Base-by-base conservation (phyloP, 2,888 invertebrate species). In the Volucella inanis region DNA sequence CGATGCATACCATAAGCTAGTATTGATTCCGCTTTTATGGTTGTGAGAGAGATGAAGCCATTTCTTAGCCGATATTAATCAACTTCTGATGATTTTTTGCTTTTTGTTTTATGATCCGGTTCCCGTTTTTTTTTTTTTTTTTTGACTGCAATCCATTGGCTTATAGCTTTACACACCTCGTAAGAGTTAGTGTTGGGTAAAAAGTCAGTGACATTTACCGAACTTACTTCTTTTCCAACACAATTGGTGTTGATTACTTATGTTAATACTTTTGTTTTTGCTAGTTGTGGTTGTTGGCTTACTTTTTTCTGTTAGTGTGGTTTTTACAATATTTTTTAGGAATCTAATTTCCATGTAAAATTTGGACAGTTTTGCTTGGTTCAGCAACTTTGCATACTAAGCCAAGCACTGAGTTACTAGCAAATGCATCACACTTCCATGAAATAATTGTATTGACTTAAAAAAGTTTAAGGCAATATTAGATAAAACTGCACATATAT, bases 391-490 rank as follows among this genome's bases (percentile, higher is more conserved):
- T 61, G 11, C 76, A 62, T 43, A 77, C 47, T 54, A 68, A 61
- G 11, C 68, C 76, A 61, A 47, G 59, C 6, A 67, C 75, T 31
- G 75, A 59, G 11, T 67, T 67, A 75, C 75, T 67, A 18, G 67
- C 65, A 50, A 67, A 70, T 18, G 70, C 61, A 55, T 70, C 70
- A 22, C 77, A 70, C 49, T 55, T 70, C 54, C 52, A 47, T 18
- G 68, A 61, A n/a, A 54, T n/a, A n/a, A n/a, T n/a, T n/a, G n/a
- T n/a, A n/a, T n/a, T n/a, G n/a, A n/a, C 39, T 77, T 68, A 39
- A 61, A 38, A 22, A 76, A 75, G 31, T 75, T 75, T 2, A 75
- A 59, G 18, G 54, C 54, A 62, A 18, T 54, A 38, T 74, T 54
- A 8, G 47, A 74, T 31, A 45, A 71, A 38, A n/a, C 38, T 52